phyloP scores from a whole-genome alignment of 2,797 vertebrate species.

The Benthosema pterotum region DNA sequence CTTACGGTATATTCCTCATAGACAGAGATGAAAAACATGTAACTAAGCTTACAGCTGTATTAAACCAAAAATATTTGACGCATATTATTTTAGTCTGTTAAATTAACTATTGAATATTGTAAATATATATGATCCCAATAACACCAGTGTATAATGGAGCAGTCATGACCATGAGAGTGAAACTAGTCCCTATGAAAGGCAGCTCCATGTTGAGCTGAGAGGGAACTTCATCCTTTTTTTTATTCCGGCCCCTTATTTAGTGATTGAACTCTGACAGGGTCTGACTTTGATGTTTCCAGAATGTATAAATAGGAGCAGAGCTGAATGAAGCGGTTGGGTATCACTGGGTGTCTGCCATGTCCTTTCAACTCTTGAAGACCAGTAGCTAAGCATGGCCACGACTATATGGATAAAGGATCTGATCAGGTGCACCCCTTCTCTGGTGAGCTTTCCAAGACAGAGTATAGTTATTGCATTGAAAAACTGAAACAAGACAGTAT shows the following conservation, averaged over 20 bases:
- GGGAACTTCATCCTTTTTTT: conserved; percentile 40
- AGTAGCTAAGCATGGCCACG: conserved; percentile 71
- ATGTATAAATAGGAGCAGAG: conserved; percentile 62
- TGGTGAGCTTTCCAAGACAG: conserved; percentile 28
- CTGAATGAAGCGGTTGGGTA: conserved; percentile 73
- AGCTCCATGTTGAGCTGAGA: conserved; percentile 50
- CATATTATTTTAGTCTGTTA: background rate
- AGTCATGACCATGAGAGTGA: conserved; percentile 60
- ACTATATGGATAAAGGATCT: conserved; percentile 65
- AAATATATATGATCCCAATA: conserved; percentile 39
- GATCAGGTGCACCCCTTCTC: conserved; percentile 51
- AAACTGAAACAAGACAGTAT: conserved; percentile 49
- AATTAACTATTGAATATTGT: too few relatives aligned
- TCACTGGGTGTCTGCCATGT: conserved; percentile 69
- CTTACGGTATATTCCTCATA: too few relatives aligned
- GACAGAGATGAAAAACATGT: too few relatives aligned
- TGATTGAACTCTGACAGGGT: conserved; percentile 49
- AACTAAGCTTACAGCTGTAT: background rate
- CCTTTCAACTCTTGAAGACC: conserved; percentile 65
- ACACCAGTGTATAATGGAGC: conserved; percentile 50
- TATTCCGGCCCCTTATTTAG: conserved; percentile 36
- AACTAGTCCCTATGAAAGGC: conserved; percentile 50
- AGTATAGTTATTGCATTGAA: conserved; percentile 57
- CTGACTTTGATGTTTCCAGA: conserved; percentile 68
- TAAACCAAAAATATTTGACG: conserved; percentile 1